Evolutionary conservation across 2,113 vertebrate species (phyloP).

Genomic region (Otocyon megalotis): DNA sequence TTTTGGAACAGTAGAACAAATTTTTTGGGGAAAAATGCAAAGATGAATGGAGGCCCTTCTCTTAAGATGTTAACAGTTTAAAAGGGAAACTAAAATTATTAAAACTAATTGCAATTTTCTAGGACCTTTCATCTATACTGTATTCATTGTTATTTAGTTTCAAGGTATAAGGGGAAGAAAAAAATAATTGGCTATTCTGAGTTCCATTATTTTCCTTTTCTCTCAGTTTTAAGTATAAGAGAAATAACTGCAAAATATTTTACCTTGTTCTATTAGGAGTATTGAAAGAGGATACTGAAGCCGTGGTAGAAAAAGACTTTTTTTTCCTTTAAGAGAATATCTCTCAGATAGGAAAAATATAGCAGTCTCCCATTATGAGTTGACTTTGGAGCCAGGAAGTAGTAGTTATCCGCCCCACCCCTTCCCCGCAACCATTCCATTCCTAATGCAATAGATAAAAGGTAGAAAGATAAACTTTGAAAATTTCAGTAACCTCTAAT

Average conservation of each 20-base stretch:
- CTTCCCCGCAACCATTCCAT: not conserved
- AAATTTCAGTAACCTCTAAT: conserved; percentile 45
- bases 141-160: conserved; percentile 36
- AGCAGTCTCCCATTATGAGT: not conserved
- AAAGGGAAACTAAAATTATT: not conserved
- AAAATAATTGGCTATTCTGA: not conserved
- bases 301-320: not conserved
- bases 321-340: conserved; percentile 40
- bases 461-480: not conserved
- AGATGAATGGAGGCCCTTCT: not conserved
- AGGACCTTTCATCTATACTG: not conserved
- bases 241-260: conserved; percentile 50
- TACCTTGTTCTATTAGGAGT: conserved; percentile 5
- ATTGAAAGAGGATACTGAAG: not conserved
- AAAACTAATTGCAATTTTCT: not conserved
- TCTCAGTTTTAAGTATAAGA: conserved; percentile 12
- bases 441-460: conserved; percentile 33
- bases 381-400: conserved; percentile 52
- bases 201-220: conserved; percentile 1
- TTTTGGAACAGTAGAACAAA: not conserved
- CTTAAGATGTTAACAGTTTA: not conserved
- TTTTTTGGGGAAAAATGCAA: not conserved
- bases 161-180: conserved; percentile 31
- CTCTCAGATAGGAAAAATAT: not conserved
- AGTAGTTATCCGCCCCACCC: not conserved